Base-by-base conservation (phyloP, 2,113 vertebrate genomes). In the Halichoerus grypus region DNA sequence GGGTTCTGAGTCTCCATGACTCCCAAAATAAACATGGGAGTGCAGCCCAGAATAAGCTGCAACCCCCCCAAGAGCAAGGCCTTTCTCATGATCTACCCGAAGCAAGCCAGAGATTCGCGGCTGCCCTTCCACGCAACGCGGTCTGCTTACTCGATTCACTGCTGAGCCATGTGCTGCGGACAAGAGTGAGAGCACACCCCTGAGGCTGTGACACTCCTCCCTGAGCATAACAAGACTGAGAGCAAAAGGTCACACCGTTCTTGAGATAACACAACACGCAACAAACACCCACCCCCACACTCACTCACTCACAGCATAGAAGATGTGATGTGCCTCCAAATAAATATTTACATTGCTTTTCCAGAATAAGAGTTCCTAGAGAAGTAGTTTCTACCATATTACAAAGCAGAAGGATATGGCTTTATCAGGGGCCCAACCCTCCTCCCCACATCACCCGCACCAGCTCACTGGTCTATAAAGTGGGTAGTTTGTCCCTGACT, bases 21-120 rank as follows among this genome's bases (percentile, higher is more conserved):
- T 95, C 85, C 90, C 71, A 77, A 95, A 94, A 95, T 92, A 95
- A 80, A 92, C 31, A 88, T 31, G 65, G 90, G 80, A 94, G 36
- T 39, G 5, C 6, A 39, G 46, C 80, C 22, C 69, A 63, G 80
- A 46, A 91, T 53, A 90, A 86, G 46, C 39, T 24, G 55, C 51
- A 92, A 94, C 39, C 21, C 33, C 79, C 83, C 39, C 18, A 39
- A 28, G 9, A 71, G 15, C 79, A 57, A 86, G 88, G 59, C 15
- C 33, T 83, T 94, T 22, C 53, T 77, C 14, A 4, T 6, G 39
- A 42, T 28, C 7, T 0, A 8, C 24, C 22, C 22, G 51, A 76
- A 92, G 86, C 61, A 85, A 53, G 9, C 39, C 74, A 55, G 82
- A 28, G 53, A 46, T 21, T 72, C 51, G 42, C 0, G 33, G 12